A percentile compares a stretch with the other conserved stretches of the same genome.
Conservation (phyloP, 2,797 vertebrate genomes). For the Cynopterus sphinx region DNA sequence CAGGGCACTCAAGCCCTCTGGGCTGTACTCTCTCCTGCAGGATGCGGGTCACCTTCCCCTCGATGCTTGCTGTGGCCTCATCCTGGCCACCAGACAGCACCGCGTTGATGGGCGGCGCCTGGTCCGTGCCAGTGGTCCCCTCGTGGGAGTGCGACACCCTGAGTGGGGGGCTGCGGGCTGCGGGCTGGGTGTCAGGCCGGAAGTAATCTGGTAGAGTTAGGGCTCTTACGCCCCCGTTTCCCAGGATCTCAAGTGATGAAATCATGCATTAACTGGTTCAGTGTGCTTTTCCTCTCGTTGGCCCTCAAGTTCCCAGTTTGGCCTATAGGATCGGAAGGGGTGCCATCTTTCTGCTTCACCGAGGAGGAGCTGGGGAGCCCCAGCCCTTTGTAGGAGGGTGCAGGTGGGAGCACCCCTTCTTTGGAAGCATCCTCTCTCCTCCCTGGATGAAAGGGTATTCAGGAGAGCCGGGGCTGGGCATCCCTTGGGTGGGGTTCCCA, state of each 20-base stretch:
- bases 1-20: accelerated
- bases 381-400: no score
- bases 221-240: not conserved
- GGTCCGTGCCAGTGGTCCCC: accelerated
- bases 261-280: not conserved
- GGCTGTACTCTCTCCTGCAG: not conserved
- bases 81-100: not conserved
- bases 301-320: not conserved
- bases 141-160: not conserved
- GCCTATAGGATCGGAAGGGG: not conserved
- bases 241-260: not conserved
- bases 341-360: accelerated
- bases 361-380: not conserved
- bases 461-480: not conserved
- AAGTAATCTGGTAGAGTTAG: not conserved
- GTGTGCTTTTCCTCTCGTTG: not conserved
- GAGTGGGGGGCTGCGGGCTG: no score
- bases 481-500: accelerated
- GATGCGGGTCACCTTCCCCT: no score
- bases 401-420: not conserved
- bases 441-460: not conserved
- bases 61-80: not conserved
- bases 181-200: not conserved
- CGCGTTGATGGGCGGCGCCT: accelerated
- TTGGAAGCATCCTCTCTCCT: not conserved